Percentiles rank a stretch among this genome's conserved stretches.
Conservation (phyloP, 2,113 vertebrate species). For the Podocnemis expansa region DNA sequence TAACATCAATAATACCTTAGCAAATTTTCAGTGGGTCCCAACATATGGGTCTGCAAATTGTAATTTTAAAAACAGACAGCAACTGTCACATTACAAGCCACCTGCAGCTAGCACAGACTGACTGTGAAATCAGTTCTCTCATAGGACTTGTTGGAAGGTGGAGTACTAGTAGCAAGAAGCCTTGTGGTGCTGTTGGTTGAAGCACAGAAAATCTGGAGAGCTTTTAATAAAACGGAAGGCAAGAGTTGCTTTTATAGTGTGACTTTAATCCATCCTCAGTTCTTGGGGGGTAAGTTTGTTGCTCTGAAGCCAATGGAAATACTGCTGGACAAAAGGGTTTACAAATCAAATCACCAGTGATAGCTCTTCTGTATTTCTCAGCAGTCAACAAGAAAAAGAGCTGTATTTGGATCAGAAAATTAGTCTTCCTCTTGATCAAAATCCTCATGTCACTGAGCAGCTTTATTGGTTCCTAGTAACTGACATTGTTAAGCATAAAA, state of each 20-base stretch:
- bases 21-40: neutral
- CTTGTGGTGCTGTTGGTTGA: neutral
- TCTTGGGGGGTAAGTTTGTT: accelerated
- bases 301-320: neutral
- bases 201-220: neutral
- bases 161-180: accelerated
- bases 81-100: neutral
- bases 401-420: neutral
- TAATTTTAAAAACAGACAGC: neutral
- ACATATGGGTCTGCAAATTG: neutral
- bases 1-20: neutral
- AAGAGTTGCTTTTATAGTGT: neutral
- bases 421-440: neutral
- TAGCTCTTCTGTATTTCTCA: neutral
- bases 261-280: accelerated
- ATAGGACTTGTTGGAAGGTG: accelerated
- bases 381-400: neutral
- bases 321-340: neutral
- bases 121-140: accelerated
- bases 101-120: neutral
- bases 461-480: neutral
- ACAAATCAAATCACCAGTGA: neutral
- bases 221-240: neutral
- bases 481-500: neutral
- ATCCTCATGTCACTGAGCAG: neutral